These are phyloP conservation scores for Calidris pugnax DNA, from an alignment of 2,113 vertebrate genomes.

Conservation along the genomic window DNA sequence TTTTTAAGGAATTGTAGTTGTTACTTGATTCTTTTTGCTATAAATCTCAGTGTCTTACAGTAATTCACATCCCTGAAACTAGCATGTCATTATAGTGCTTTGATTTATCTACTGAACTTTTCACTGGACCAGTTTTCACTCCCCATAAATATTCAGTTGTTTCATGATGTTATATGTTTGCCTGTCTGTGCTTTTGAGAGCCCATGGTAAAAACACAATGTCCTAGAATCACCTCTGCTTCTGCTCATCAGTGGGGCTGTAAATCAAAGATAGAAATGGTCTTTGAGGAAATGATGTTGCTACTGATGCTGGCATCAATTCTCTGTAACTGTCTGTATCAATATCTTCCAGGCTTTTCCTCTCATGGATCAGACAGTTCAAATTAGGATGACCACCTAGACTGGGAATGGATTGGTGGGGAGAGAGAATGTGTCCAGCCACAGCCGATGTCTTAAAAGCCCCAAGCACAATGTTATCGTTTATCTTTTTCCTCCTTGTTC, in stretches of 20 bases:
- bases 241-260: background rate
- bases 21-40: background rate
- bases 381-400: background rate
- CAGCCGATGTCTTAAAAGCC: background rate
- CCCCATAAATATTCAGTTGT: background rate
- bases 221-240: background rate
- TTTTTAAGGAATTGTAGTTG: background rate
- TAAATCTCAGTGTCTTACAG: background rate
- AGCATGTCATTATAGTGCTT: background rate
- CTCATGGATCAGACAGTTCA: background rate
- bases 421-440: background rate
- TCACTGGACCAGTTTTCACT: background rate
- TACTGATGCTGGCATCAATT: background rate
- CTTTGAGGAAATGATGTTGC: accelerated
- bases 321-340: background rate
- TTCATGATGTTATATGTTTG: background rate
- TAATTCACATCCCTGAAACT: background rate
- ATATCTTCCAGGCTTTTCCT: background rate
- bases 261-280: background rate
- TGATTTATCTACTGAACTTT: background rate
- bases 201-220: accelerated
- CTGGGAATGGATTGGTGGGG: background rate
- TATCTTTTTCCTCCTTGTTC: background rate
- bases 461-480: background rate
- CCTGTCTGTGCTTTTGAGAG: background rate